Evolutionary conservation across 2,797 vertebrate genomes (phyloP), one percentile per base, ranked within the genome.

Genomic region (Lithobates pipiens): DNA sequence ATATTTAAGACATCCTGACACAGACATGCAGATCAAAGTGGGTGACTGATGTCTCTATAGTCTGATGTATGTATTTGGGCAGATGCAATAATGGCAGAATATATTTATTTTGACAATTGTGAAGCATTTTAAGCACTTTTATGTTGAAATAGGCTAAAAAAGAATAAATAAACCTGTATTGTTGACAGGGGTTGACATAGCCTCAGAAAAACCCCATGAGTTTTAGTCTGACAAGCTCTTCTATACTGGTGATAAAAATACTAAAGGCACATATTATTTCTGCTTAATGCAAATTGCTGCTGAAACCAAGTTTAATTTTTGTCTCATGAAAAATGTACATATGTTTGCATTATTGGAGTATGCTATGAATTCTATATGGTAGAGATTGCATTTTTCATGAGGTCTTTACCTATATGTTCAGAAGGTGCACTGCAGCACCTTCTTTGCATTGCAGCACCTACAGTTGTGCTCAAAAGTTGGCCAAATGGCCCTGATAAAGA

Each of bases 81-180:
- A 78, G 83, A 54, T 44, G 76, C n/a, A 68, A 85, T 68, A 79
- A 39, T 67, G 57, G 69, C 27, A 54, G 23, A 74, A 85, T 79
- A 85, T n/a, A 85, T 85, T 72, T 72, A 74, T 78, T 85, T 73
- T 85, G 83, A 79, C 83, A 85, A 79, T 65, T 67, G n/a, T 57
- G 36, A n/a, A 61, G 83, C 8, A 18, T 73, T 44, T 61, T 78
- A 32, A 46, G 54, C 57, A 46, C n/a, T 34, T 72, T 77, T 42
- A 78, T 84, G 65, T 67, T 46, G 50, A 74, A 36, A 85, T 36
- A 23, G 69, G 36, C n/a, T 65, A 39, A 27, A 73, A 73, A 78
- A n/a, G 27, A 73, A 73, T 74, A 85, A 54, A 67, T 25, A 79
- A 46, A 85, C 46, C 8, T 74, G 10, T 39, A 73, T 21, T 78